Evolutionary conservation across 2,113 vertebrate genomes (phyloP).

Genomic region (Platichthys flesus): DNA sequence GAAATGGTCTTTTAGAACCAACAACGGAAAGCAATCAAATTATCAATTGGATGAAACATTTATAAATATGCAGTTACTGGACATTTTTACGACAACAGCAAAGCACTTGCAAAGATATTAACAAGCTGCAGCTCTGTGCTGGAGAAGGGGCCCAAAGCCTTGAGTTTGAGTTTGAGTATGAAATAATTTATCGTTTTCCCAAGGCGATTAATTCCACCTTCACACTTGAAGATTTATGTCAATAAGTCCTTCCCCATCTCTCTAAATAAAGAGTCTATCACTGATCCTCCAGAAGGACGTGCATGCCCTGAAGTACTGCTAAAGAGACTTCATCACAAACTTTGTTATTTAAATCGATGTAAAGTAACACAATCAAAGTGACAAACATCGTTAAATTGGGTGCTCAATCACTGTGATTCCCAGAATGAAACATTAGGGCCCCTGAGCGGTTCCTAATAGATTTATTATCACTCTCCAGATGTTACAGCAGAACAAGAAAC

Average conservation of each 20-base stretch:
- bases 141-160: neutral
- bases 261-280: neutral
- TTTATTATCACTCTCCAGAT: neutral
- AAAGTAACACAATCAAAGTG: neutral
- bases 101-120: too few species aligned
- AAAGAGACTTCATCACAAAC: neutral
- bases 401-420: neutral
- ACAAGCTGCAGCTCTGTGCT: neutral
- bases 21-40: too few species aligned
- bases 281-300: neutral
- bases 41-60: too few species aligned
- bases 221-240: neutral
- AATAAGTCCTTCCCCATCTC: neutral
- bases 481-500: neutral
- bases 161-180: neutral
- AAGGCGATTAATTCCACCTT: neutral
- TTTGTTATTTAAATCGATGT: neutral
- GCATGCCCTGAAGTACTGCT: neutral
- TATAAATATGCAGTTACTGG: too few species aligned
- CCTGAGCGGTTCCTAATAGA: too few species aligned
- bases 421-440: neutral
- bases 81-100: too few species aligned
- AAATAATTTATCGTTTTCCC: neutral
- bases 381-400: neutral
- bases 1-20: too few species aligned